A percentile compares a stretch with the other conserved stretches of the same genome.
These are phyloP conservation scores for Phalacrocorax pelagicus DNA, from an alignment of 2,113 vertebrate species.

Conservation along the genomic window DNA sequence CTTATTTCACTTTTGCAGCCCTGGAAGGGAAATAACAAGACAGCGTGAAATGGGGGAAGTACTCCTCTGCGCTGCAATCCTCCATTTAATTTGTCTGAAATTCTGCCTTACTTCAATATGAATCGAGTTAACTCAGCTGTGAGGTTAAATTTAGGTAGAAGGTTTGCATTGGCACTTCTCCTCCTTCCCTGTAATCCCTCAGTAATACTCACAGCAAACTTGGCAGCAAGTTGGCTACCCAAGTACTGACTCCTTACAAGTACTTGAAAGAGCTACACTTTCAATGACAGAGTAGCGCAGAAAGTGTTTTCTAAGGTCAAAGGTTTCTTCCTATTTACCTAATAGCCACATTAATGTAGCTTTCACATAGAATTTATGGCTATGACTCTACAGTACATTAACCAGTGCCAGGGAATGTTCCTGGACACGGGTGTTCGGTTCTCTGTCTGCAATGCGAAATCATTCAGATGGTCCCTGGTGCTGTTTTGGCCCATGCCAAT, in stretches of 20 bases:
- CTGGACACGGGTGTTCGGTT: rapidly evolving
- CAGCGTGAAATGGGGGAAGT: neutral
- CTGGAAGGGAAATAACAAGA: neutral
- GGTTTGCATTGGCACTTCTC: neutral
- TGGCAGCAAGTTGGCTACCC: neutral
- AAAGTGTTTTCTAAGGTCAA: neutral
- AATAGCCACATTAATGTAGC: neutral
- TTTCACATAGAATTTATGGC: neutral
- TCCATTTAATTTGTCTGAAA: neutral
- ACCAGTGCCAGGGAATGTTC: neutral
- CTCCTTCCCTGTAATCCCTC: neutral
- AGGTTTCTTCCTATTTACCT: neutral
- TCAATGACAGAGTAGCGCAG: neutral
- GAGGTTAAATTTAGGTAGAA: neutral
- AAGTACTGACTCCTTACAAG: neutral
- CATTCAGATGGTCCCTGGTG: neutral
- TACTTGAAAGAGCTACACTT: neutral
- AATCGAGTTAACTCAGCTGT: neutral
- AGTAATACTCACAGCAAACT: neutral
- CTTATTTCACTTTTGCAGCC: neutral
- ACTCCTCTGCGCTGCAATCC: neutral
- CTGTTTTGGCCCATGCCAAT: neutral
- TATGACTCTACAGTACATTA: neutral
- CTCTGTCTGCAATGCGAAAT: neutral
- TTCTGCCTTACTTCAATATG: neutral